phyloP scores from a whole-genome alignment of 2,113 vertebrate genomes.

The Rousettus leschenaultii region DNA sequence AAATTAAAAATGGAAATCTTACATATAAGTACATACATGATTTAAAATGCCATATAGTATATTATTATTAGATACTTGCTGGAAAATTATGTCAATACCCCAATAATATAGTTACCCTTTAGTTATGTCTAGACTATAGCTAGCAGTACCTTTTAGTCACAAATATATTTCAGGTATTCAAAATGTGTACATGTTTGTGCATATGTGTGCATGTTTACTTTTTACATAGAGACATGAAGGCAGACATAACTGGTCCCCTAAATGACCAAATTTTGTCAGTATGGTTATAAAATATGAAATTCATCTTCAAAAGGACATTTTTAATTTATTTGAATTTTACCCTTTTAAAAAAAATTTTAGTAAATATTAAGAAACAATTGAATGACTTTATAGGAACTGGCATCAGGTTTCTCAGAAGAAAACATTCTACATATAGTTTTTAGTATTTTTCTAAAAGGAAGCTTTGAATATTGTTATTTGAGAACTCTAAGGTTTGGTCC shows the following conservation, averaged over 20 bases:
- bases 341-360: neutral
- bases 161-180: neutral
- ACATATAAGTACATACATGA: neutral
- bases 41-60: neutral
- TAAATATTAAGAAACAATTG: neutral
- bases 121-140: neutral
- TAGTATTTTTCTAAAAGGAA: neutral
- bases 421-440: neutral
- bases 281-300: neutral
- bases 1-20: neutral
- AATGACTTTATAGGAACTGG: neutral
- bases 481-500: neutral
- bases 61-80: neutral
- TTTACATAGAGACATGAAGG: neutral
- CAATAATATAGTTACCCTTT: neutral
- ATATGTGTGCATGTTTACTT: neutral
- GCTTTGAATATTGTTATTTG: neutral
- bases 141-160: neutral
- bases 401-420: neutral
- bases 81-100: neutral
- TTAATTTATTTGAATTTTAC: neutral
- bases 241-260: neutral
- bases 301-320: neutral
- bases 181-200: neutral
- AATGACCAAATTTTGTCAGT: neutral